Evolutionary conservation across 2,888 invertebrate species (phyloP).

Genomic region (Drosophila vallismaia): DNA sequence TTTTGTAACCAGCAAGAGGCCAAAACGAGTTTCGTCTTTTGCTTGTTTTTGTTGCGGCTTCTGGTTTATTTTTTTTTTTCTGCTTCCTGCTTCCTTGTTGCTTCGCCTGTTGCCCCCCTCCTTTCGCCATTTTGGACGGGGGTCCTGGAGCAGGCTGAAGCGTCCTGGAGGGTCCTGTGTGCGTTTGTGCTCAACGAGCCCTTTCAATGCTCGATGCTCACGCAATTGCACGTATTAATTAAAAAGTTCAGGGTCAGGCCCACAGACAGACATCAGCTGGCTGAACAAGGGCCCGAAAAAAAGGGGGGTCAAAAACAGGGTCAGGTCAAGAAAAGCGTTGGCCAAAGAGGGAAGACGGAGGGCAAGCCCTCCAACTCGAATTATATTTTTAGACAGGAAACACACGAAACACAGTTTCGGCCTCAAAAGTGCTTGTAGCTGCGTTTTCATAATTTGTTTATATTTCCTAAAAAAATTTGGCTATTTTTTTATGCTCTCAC

Average conservation of each 20-base stretch:
- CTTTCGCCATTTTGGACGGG: conserved; percentile 19
- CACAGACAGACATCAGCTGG: conserved; percentile 39
- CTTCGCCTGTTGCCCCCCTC: neutral
- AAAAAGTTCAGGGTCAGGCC: conserved; percentile 62
- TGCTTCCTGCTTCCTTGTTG: neutral
- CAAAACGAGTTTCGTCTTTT: conserved; percentile 38
- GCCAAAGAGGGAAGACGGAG: neutral
- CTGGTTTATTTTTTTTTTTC: conserved; percentile 5
- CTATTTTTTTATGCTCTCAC: too few relatives aligned
- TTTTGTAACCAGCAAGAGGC: conserved; percentile 41
- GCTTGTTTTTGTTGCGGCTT: conserved; percentile 43
- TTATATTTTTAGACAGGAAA: conserved; percentile 32
- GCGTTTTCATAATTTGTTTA: conserved; percentile 31
- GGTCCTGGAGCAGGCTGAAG: too few relatives aligned
- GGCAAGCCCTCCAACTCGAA: conserved; percentile 3
- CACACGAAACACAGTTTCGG: neutral
- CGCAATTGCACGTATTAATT: conserved; percentile 72
- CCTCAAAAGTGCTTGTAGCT: conserved; percentile 4
- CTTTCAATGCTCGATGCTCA: conserved; percentile 39
- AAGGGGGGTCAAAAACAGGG: neutral
- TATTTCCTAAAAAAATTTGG: neutral
- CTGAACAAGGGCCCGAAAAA: conserved; percentile 15
- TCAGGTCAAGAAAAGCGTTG: neutral
- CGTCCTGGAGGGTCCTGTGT: neutral
- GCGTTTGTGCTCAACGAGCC: conserved; percentile 17